A percentile compares a stretch with the other conserved stretches of the same genome.
phyloP scores from a whole-genome alignment of 2,797 vertebrate genomes.

The Bucorvus abyssinicus region DNA sequence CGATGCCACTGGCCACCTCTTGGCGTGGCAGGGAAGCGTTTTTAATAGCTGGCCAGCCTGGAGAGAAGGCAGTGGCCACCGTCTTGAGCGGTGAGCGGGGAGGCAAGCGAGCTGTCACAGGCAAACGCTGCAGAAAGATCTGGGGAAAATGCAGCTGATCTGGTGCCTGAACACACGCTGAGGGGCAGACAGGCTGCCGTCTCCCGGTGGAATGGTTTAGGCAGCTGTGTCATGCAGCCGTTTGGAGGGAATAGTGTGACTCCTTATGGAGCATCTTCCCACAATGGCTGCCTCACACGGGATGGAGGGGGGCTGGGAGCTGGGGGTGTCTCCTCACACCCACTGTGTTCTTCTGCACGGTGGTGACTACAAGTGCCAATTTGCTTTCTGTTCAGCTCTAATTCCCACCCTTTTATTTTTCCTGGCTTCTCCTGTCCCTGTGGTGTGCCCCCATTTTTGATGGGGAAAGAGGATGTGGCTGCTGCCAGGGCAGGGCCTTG shows the following conservation, averaged over 20 bases:
- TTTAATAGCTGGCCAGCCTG: fast-evolving
- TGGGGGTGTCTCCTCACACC: too few relatives aligned
- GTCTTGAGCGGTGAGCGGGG: neutral
- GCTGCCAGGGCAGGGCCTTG: neutral
- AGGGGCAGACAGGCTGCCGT: neutral
- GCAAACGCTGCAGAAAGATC: neutral
- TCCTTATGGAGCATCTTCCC: neutral
- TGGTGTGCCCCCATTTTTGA: neutral
- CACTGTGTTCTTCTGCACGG: neutral
- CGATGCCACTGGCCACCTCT: fast-evolving
- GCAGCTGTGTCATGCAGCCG: neutral
- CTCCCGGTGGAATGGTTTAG: neutral
- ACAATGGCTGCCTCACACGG: fast-evolving
- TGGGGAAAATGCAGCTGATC: neutral
- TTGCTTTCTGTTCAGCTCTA: neutral
- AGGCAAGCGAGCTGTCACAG: too few relatives aligned
- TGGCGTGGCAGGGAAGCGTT: neutral
- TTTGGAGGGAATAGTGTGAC: fast-evolving
- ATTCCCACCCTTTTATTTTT: neutral
- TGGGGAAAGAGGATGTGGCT: neutral
- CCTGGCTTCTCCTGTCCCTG: neutral
- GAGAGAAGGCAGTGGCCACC: neutral
- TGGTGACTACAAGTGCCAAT: neutral
- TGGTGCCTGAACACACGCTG: neutral
- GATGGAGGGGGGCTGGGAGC: neutral